phyloP scores from a whole-genome alignment of 2,888 invertebrate species.

The Nematopogon swammerdamellus region DNA sequence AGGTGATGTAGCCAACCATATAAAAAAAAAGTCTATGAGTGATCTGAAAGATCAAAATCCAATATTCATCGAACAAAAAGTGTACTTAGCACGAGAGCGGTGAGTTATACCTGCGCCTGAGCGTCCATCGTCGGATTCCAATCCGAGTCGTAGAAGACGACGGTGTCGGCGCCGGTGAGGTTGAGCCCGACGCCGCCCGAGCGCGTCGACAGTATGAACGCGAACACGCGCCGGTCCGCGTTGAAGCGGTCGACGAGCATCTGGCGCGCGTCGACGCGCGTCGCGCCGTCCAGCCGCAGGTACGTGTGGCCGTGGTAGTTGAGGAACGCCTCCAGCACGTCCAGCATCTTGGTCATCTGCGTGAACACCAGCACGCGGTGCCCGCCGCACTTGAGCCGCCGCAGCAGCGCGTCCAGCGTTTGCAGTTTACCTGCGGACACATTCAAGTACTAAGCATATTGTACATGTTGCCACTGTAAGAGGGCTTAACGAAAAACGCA shows the following conservation, averaged over 20 bases:
- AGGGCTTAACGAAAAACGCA: too few species aligned
- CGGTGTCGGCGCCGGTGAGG: constrained; percentile 97
- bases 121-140: constrained; percentile 99
- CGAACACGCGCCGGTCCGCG: constrained; percentile 90
- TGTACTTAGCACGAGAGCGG: too few species aligned
- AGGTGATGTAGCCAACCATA: too few species aligned
- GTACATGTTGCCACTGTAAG: too few species aligned
- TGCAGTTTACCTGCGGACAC: constrained; percentile 73
- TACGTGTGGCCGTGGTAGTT: constrained; percentile 97
- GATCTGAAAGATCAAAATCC: too few species aligned
- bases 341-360: constrained; percentile 99
- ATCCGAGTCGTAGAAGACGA: constrained; percentile 99
- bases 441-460: too few species aligned
- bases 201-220: constrained; percentile 95
- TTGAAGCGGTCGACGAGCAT: constrained; percentile 96
- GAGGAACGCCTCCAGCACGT: constrained; percentile 95
- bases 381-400: constrained; percentile 74
- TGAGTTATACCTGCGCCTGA: constrained; percentile 49
- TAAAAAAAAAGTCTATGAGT: too few species aligned
- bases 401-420: constrained; percentile 77
- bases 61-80: too few species aligned
- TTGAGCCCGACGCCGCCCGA: constrained; percentile 98
- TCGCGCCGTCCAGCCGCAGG: constrained; percentile 93
- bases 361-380: constrained; percentile 97
- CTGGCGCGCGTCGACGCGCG: constrained; percentile 92